Percentiles rank a stretch among this genome's conserved stretches.
phyloP scores from a whole-genome alignment of 1,140 invertebrate genomes.

The Anastrepha obliqua region DNA sequence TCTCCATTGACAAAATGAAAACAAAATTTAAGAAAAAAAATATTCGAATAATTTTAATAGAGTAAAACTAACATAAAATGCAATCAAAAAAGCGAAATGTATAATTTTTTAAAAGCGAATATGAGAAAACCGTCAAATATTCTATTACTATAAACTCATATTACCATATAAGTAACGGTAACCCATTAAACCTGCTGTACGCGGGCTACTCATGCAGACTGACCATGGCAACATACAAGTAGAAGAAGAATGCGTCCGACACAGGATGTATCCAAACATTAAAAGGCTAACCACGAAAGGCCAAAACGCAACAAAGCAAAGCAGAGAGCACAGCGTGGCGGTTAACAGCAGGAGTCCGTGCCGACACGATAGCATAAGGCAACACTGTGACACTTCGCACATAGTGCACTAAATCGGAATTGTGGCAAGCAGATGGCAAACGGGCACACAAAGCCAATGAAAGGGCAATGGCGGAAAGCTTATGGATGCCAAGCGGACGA shows the following conservation, averaged over 20 bases:
- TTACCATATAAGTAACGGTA: no score
- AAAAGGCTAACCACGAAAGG: conserved; percentile 26
- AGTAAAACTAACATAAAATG: no score
- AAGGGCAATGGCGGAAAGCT: neutral
- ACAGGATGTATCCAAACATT: neutral
- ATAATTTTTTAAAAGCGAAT: no score
- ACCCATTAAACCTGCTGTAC: neutral
- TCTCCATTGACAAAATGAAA: no score
- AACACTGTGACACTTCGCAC: neutral
- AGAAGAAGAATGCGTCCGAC: neutral
- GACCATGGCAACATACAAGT: neutral
- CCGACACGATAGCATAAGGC: neutral
- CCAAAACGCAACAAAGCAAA: conserved; percentile 45
- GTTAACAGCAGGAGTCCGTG: conserved; percentile 24
- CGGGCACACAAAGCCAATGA: neutral
- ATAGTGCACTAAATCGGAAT: neutral
- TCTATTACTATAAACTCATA: no score
- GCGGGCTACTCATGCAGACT: neutral
- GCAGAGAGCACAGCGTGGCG: conserved; percentile 1
- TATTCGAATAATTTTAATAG: no score
- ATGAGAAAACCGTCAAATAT: no score
- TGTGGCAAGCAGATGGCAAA: neutral
- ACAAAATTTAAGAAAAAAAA: no score
- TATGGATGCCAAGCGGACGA: neutral
- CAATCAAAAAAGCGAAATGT: no score